Evolutionary conservation across 1,140 invertebrate species (phyloP), one percentile per base, ranked within the genome.

Genomic region (Plutomurus gul): DNA sequence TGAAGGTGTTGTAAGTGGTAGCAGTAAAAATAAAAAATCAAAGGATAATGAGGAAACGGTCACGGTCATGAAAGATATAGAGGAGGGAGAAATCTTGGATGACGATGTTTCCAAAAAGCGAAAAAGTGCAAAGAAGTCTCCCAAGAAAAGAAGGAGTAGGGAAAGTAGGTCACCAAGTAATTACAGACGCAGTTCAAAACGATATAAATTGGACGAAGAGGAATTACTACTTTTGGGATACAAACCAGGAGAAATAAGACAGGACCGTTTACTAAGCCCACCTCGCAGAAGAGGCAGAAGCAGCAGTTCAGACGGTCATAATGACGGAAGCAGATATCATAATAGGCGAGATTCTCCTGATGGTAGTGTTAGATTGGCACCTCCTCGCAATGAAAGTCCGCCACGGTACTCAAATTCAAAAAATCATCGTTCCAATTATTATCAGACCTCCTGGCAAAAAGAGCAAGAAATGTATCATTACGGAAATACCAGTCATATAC

Each of bases 381-480:
- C 56, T 33, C 56, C 56, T 1, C 8, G 56, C 16, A 65, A 65
- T n/a, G 27, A 36, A 3, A 65, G 56, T 18, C 56, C 56, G 1
- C 1, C 13, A 30, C 56, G 36, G 1, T 65, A 36, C 27, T n/a
- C 25, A 16, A 30, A 13, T 6, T 33, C 27, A 1, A 16, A 16
- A 30, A 33, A 30, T n/a, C 4, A 22, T 22, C 25, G 18, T 1
- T 60, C 56, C n/a, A n/a, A n/a, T n/a, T 72, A 71, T 11, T 39
- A 72, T 8, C 36, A 72, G 5, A 72, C 36, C 1, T 46, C 36
- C 1, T 72, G 70, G 70, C 36, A 72, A 39, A 65, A 85, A 82
- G 85, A 85, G 75, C 81, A 79, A 49, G 84, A 78, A 65, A 79
- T 84, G 10, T 85, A 84, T 65, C 81, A 85, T 13, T 85, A 86